Percentiles rank a stretch among this genome's conserved stretches.
Evolutionary conservation across 2,888 invertebrate species (phyloP).

Genomic region (Vanessa cardui): DNA sequence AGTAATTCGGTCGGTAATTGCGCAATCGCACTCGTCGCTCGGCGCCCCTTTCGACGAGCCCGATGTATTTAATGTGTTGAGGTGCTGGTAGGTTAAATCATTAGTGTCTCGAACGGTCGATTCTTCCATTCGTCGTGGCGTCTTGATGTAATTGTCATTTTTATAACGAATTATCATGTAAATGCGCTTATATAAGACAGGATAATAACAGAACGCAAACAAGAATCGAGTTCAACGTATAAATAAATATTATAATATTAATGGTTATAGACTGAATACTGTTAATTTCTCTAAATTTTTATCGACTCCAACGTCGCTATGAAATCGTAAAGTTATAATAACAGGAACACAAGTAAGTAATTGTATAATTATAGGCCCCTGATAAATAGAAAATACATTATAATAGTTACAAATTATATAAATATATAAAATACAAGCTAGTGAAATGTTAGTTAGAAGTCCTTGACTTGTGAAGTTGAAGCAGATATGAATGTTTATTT

Average conservation of each 20-base stretch:
- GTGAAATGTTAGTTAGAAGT: slow-evolving; percentile 38
- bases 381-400: slow-evolving; percentile 14
- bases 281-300: slow-evolving; percentile 58
- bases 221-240: slow-evolving; percentile 11
- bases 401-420: slow-evolving; percentile 37
- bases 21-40: slow-evolving; percentile 16
- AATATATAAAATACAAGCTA: slow-evolving; percentile 39
- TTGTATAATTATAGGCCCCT: slow-evolving; percentile 30
- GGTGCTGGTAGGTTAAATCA: slow-evolving; percentile 69
- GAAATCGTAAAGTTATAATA: slow-evolving; percentile 25
- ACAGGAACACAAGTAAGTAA: slow-evolving; percentile 22
- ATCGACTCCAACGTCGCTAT: slow-evolving; percentile 23
- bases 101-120: slow-evolving; percentile 25
- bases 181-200: slow-evolving; percentile 24
- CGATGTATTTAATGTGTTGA: slow-evolving; percentile 50
- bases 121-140: slow-evolving; percentile 29
- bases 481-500: slow-evolving; percentile 46
- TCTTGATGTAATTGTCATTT: slow-evolving; percentile 46
- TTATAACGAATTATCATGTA: slow-evolving; percentile 32
- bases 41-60: slow-evolving; percentile 17
- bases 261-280: slow-evolving; percentile 75
- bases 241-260: slow-evolving; percentile 43
- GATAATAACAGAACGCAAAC: slow-evolving; percentile 8
- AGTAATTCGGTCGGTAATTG: slow-evolving; percentile 15
- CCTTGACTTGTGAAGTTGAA: slow-evolving; percentile 36